A percentile compares a stretch with the other conserved stretches of the same genome.
phyloP scores from a whole-genome alignment of 2,888 invertebrate genomes.

The Polia nebulosa region DNA sequence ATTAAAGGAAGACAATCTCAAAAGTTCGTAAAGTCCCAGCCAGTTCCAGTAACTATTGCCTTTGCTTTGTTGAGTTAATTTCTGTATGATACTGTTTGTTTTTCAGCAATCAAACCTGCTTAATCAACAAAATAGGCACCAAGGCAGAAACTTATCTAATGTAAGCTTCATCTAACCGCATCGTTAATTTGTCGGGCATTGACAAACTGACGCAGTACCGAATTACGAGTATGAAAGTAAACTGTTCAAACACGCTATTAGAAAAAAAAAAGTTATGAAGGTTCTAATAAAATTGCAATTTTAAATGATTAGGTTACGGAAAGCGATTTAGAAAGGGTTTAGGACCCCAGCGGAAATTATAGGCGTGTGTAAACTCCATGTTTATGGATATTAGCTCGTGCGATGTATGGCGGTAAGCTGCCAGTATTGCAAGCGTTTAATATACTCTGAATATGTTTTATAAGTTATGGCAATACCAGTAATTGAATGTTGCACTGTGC shows the following conservation, averaged over 20 bases:
- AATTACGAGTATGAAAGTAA: slow-evolving; percentile 25
- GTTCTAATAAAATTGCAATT: slow-evolving; percentile 46
- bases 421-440: slow-evolving; percentile 40
- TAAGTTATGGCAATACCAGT: slow-evolving; percentile 29
- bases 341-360: slow-evolving; percentile 46
- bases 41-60: neutral
- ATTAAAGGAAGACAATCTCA: neutral
- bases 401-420: slow-evolving; percentile 37
- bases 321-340: slow-evolving; percentile 48
- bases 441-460: slow-evolving; percentile 39
- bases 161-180: neutral
- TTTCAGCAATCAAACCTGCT: neutral
- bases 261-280: no score
- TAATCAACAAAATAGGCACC: neutral
- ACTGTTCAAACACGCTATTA: neutral
- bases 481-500: slow-evolving; percentile 39
- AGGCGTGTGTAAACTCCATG: slow-evolving; percentile 36
- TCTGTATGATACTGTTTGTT: neutral
- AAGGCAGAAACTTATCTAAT: neutral
- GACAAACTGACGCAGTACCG: slow-evolving; percentile 5
- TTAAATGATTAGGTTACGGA: slow-evolving; percentile 39
- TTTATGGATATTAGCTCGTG: slow-evolving; percentile 51
- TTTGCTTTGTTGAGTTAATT: neutral
- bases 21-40: neutral
- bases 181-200: slow-evolving; percentile 8